These are phyloP conservation scores for Periphyllus acericola DNA, from an alignment of 2,888 invertebrate species.

Conservation along the genomic window DNA sequence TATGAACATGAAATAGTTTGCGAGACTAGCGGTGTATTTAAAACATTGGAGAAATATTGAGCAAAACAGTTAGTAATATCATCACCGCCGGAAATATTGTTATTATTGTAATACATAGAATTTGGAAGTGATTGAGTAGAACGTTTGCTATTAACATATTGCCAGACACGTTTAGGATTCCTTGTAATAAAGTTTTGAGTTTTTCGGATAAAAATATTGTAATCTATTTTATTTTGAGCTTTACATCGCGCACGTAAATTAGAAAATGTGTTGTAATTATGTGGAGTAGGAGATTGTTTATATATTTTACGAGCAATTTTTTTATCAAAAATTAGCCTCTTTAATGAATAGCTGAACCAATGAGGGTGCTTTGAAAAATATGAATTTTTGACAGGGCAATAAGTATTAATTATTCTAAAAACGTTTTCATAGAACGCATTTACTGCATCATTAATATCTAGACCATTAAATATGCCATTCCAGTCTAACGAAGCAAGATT, in stretches of 20 bases:
- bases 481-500: not conserved
- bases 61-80: too few relatives aligned
- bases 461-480: conserved; percentile 2
- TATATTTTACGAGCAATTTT: too few relatives aligned
- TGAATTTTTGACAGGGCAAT: conserved; percentile 11
- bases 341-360: too few relatives aligned
- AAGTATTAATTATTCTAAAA: conserved; percentile 18
- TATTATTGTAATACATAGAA: not conserved
- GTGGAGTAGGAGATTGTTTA: too few relatives aligned
- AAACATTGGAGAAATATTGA: conserved; percentile 2
- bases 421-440: conserved; percentile 8
- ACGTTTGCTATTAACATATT: conserved; percentile 27
- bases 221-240: conserved; percentile 6
- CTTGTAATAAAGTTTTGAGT: conserved; percentile 3
- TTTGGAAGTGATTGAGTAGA: too few relatives aligned
- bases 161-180: not conserved
- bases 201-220: too few relatives aligned
- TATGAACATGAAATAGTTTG: not conserved
- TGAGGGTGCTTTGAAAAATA: conserved; percentile 15
- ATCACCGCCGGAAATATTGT: conserved; percentile 9
- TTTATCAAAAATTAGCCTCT: too few relatives aligned
- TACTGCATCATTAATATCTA: conserved; percentile 10
- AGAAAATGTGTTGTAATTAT: too few relatives aligned
- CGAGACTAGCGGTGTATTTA: not conserved
- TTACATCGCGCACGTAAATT: too few relatives aligned